These are phyloP conservation scores for Hippopotamyrus pictus DNA, from an alignment of 2,797 vertebrate genomes.

Conservation along the genomic window DNA sequence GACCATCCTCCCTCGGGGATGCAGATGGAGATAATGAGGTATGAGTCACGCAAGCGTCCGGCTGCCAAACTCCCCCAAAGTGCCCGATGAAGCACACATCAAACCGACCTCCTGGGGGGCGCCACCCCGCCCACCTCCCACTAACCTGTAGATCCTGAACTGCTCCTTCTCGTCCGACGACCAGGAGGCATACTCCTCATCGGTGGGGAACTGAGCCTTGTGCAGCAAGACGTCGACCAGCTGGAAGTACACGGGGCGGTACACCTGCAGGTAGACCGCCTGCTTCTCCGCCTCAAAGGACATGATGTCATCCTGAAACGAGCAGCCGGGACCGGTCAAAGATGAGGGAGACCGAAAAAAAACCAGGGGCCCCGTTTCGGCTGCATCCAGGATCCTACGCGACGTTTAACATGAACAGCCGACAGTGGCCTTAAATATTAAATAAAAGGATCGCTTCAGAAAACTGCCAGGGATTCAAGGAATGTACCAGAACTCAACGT, in stretches of 20 bases:
- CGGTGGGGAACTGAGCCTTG: constrained; percentile 95
- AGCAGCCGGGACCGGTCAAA: not conserved
- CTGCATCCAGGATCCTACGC: not conserved
- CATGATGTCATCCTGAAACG: constrained; percentile 85
- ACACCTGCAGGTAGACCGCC: constrained; percentile 90
- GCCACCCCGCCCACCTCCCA: not conserved
- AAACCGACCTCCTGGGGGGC: not conserved
- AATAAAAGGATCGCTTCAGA: not conserved
- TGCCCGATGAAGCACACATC: not conserved
- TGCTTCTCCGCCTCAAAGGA: constrained; percentile 90
- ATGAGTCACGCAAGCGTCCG: not conserved
- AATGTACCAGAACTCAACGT: not conserved
- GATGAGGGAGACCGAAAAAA: not conserved
- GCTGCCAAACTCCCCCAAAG: not conserved
- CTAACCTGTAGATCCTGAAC: constrained; percentile 93
- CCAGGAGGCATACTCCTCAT: constrained; percentile 92
- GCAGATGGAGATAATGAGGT: not conserved
- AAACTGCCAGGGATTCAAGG: not conserved
- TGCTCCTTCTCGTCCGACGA: constrained; percentile 96
- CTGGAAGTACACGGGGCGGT: constrained; percentile 95
- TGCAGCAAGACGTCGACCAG: constrained; percentile 92
- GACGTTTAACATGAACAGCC: not conserved
- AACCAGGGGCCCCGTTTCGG: not conserved
- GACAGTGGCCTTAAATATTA: not conserved
- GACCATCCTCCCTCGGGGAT: not conserved